These are phyloP conservation scores for Leptinotarsa lineolata DNA, from an alignment of 1,140 invertebrate species.

Conservation along the genomic window DNA sequence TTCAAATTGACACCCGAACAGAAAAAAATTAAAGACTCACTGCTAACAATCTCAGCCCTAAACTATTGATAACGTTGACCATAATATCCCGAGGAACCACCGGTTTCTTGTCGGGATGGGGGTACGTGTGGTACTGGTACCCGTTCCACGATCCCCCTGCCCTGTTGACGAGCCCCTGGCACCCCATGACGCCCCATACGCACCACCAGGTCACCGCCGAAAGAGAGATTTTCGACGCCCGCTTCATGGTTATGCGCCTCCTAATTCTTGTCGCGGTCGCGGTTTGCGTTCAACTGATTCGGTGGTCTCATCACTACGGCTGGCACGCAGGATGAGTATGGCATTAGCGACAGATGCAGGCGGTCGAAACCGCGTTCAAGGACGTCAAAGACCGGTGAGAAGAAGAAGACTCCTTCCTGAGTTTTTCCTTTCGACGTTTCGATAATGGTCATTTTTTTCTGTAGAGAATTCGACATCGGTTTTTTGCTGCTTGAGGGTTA, in stretches of 20 bases:
- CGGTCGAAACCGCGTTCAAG: background rate
- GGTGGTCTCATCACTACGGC: background rate
- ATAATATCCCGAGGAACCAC: slow-evolving; percentile 61
- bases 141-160: slow-evolving; percentile 11
- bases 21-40: slow-evolving; percentile 56
- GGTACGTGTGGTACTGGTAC: slow-evolving; percentile 18
- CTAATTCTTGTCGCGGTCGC: slow-evolving; percentile 1
- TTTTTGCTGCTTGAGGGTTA: too few species aligned
- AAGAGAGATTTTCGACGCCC: background rate
- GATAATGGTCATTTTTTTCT: too few species aligned
- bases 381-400: background rate
- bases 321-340: background rate
- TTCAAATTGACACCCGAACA: too few species aligned
- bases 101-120: slow-evolving; percentile 14
- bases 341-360: background rate
- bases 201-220: background rate
- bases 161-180: background rate
- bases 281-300: background rate
- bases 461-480: too few species aligned
- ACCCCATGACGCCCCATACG: background rate
- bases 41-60: slow-evolving; percentile 71
- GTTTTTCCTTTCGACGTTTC: too few species aligned
- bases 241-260: background rate
- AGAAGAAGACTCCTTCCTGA: too few species aligned
- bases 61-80: slow-evolving; percentile 76